Percentiles rank a stretch among this genome's conserved stretches.
Conservation (phyloP, 30 jellyfish, hydroid and myxozoan genomes). For the Pseudorhiza aurosa region DNA sequence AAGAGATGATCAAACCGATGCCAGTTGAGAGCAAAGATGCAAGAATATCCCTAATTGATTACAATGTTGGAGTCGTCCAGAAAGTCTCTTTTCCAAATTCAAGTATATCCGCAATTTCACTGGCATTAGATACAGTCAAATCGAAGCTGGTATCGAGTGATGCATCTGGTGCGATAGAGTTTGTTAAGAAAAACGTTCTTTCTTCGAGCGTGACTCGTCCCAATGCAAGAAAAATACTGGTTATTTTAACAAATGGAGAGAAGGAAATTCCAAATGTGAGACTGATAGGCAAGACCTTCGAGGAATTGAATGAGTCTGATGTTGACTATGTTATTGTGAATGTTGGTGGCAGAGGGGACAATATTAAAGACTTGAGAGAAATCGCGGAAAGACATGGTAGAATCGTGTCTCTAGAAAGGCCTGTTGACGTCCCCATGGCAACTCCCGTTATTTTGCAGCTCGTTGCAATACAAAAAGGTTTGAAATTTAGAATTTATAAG, state of each 20-base stretch:
- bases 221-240: slow-evolving; percentile 24
- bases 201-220: not conserved
- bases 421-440: slow-evolving; percentile 28
- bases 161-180: slow-evolving; percentile 16
- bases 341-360: slow-evolving; percentile 22
- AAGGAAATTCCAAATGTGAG: not conserved
- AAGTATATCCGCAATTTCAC: not conserved
- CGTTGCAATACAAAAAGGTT: not conserved
- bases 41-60: slow-evolving; percentile 25
- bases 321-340: slow-evolving; percentile 19
- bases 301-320: slow-evolving; percentile 13
- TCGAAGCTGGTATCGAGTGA: slow-evolving; percentile 36
- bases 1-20: slow-evolving; percentile 24
- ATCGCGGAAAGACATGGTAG: slow-evolving; percentile 29
- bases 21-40: slow-evolving; percentile 8
- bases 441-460: slow-evolving; percentile 33
- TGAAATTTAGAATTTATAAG: no score
- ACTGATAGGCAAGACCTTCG: not conserved
- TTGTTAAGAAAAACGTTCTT: slow-evolving; percentile 12
- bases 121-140: slow-evolving; percentile 36
- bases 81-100: not conserved
- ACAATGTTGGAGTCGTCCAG: slow-evolving; percentile 1
- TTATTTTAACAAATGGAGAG: slow-evolving; percentile 38
- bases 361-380: not conserved
- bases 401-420: not conserved